Evolutionary conservation across 1,140 invertebrate genomes (phyloP), one percentile per base, ranked within the genome.

Genomic region (Lepidostoma basale): DNA sequence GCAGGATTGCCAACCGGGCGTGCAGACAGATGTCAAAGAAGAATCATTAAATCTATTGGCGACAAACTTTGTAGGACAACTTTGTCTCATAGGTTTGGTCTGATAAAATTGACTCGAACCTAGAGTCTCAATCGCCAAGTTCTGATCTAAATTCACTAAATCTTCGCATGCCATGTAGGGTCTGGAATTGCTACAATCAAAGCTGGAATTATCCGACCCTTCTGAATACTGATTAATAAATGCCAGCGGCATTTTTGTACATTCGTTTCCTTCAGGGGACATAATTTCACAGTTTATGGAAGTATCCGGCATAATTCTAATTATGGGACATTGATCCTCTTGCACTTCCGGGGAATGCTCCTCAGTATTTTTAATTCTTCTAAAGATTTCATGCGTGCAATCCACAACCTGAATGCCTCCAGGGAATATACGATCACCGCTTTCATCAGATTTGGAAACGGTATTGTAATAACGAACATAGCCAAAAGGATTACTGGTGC

Each of bases 101-200:
- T 42, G 44, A 26, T 23, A 47, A 33, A 70, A 68, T 23, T 54
- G 26, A 8, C 77, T 76, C 54, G 69, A 77, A 28, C 76, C 75
- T 14, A 79, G 63, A 16, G 72, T 78, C 73, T 76, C 75, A 6
- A 83, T 79, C 74, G 76, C 82, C 68, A 81, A 83, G 77, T 82
- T 82, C 71, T 84, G 86, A 73, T 87, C 84, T 65, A 89, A 79
- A 74, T 85, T 86, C 6, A 85, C 80, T 68, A 90, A 76, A 81
- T 90, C 86, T 79, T 89, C 88, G 75, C 87, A 89, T 3, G 86
- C 88, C 75, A 83, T 83, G 60, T 84, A 87, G 0, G 81, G 78
- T 28, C 79, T 82, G 0, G 76, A 73, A 47, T 81, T 73, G 20
- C 81, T 78, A 25, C 79, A 80, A 64, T 82, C 82, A 73, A 85